Conservation (phyloP, 2,888 invertebrate species). For the Neelides folsomi region DNA sequence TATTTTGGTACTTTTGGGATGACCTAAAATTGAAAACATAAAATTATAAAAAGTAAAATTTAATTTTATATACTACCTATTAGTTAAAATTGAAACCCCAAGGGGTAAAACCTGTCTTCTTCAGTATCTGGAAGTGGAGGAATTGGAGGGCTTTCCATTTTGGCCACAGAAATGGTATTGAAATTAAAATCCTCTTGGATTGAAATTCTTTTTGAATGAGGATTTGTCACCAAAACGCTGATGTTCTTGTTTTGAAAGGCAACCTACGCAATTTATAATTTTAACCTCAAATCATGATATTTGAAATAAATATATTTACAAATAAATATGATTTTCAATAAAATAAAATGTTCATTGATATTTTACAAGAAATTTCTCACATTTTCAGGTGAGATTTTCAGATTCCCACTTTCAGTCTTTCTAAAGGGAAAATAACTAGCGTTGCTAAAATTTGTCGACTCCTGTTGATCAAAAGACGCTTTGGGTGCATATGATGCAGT, state of each 20-base stretch:
- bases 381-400: slow-evolving; percentile 13
- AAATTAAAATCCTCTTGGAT: slow-evolving; percentile 4
- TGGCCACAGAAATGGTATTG: not conserved
- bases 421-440: slow-evolving; percentile 6
- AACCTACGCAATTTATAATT: too few species aligned
- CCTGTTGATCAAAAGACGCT: too few species aligned
- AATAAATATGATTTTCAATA: not conserved
- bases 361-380: not conserved
- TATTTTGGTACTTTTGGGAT: too few species aligned
- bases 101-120: too few species aligned
- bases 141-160: not conserved
- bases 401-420: slow-evolving; percentile 16
- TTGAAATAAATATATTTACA: not conserved
- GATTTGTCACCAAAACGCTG: slow-evolving; percentile 19
- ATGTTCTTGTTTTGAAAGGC: slow-evolving; percentile 22
- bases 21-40: too few species aligned
- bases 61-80: too few species aligned
- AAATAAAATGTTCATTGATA: too few species aligned
- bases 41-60: too few species aligned
- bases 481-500: too few species aligned
- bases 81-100: too few species aligned
- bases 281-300: not conserved
- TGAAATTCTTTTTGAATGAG: slow-evolving; percentile 5
- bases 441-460: not conserved
- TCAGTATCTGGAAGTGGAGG: not conserved